Percentiles rank a stretch among this genome's conserved stretches.
Evolutionary conservation across 1,140 invertebrate species (phyloP).

Genomic region (Rhysida immarginata): DNA sequence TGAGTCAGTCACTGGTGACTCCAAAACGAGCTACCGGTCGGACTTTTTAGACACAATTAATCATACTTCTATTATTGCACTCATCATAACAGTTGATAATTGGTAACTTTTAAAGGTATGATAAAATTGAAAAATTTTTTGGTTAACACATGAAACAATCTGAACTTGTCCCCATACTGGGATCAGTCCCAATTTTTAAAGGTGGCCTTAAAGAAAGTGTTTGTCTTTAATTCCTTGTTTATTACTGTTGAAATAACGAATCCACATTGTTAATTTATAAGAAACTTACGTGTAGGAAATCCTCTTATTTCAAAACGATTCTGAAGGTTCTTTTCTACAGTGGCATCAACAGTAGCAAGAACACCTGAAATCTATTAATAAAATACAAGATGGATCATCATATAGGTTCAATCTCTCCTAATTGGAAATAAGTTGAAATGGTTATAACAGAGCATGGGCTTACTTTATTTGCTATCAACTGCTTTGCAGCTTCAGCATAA

Average conservation of each 20-base stretch:
- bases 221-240: constrained; percentile 2
- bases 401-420: too few relatives aligned
- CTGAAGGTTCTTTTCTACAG: constrained; percentile 17
- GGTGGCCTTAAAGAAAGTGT: background rate
- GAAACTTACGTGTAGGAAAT: constrained; percentile 26
- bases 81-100: too few relatives aligned
- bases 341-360: constrained; percentile 27
- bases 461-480: constrained; percentile 38
- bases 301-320: constrained; percentile 17
- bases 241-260: background rate
- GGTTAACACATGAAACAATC: too few relatives aligned
- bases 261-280: background rate
- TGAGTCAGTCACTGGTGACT: too few relatives aligned
- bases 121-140: too few relatives aligned
- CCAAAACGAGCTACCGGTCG: too few relatives aligned
- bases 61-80: too few relatives aligned
- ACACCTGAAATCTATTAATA: constrained; percentile 11
- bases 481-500: constrained; percentile 54
- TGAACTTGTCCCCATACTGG: constrained; percentile 31
- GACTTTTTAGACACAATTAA: too few relatives aligned
- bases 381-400: too few relatives aligned
- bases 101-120: too few relatives aligned
- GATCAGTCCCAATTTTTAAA: constrained; percentile 14
- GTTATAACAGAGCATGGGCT: constrained; percentile 14
- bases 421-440: too few relatives aligned